A percentile compares a stretch with the other conserved stretches of the same genome.
Evolutionary conservation across 2,113 vertebrate species (phyloP).

Genomic region (Catharus bicknelli): DNA sequence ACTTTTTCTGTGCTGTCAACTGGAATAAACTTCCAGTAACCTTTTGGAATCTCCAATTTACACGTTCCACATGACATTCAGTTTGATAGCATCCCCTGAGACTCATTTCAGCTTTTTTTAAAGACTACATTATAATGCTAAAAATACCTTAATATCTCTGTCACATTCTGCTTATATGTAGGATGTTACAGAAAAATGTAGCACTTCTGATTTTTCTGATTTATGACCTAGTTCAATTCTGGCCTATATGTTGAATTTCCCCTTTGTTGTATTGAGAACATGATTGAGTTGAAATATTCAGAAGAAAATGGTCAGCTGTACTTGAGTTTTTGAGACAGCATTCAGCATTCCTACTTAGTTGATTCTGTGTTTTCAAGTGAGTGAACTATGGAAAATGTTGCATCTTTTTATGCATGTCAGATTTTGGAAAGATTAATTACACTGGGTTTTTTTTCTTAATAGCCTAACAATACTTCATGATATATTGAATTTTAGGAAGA

Average conservation of each 20-base stretch:
- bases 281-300: not conserved
- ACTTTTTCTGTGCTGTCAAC: not conserved
- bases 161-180: not conserved
- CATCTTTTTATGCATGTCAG: not conserved
- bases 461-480: not conserved
- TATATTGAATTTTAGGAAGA: not conserved
- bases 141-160: not conserved
- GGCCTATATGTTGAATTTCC: not conserved
- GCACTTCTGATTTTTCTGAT: not conserved
- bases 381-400: not conserved
- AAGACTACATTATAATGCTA: not conserved
- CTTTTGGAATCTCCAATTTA: not conserved
- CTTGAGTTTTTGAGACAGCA: not conserved
- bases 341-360: not conserved
- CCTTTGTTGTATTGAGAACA: not conserved
- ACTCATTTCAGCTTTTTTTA: not conserved
- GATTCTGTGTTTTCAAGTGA: not conserved
- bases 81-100: not conserved
- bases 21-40: not conserved
- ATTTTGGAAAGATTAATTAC: not conserved
- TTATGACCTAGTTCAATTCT: not conserved
- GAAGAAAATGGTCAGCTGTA: not conserved
- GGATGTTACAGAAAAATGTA: too few relatives aligned
- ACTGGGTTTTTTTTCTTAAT: not conserved
- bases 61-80: not conserved